phyloP scores from a whole-genome alignment of 2,888 invertebrate species.

The Noctua janthina region DNA sequence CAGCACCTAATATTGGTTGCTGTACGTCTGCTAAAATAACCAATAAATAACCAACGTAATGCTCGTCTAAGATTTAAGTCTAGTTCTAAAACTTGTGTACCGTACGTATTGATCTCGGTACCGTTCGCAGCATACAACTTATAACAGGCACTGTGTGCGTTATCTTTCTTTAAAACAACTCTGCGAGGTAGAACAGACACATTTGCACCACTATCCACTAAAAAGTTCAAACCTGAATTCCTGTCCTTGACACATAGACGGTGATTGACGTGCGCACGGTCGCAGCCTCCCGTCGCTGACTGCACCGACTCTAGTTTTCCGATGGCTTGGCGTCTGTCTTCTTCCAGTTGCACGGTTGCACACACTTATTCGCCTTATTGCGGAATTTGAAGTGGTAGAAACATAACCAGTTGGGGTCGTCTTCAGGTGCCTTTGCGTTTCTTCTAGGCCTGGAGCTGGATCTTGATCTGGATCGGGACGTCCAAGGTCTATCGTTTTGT shows the following conservation, averaged over 20 bases:
- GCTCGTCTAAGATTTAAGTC: too few species aligned
- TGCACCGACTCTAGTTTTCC: not conserved
- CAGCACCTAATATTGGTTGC: too few species aligned
- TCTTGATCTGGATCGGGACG: not conserved
- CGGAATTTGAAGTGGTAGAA: not conserved
- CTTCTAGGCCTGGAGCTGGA: not conserved
- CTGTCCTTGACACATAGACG: not conserved
- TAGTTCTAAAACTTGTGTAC: too few species aligned
- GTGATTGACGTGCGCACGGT: not conserved
- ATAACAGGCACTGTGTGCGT: not conserved
- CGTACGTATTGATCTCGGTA: not conserved
- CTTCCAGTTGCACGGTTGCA: not conserved
- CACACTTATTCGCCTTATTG: not conserved
- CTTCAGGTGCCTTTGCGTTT: not conserved
- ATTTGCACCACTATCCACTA: too few species aligned
- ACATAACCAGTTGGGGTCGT: slow-evolving; percentile 3
- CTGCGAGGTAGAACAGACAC: not conserved
- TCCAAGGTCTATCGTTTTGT: not conserved
- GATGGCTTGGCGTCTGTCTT: not conserved
- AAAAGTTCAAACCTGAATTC: slow-evolving; percentile 15
- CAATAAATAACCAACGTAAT: too few species aligned
- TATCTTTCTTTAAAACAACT: not conserved
- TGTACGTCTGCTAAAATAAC: too few species aligned
- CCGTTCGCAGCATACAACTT: slow-evolving; percentile 6
- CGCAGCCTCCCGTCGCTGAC: too few species aligned